phyloP scores from a whole-genome alignment of 1,140 invertebrate genomes.

The Ooceraea biroi region DNA sequence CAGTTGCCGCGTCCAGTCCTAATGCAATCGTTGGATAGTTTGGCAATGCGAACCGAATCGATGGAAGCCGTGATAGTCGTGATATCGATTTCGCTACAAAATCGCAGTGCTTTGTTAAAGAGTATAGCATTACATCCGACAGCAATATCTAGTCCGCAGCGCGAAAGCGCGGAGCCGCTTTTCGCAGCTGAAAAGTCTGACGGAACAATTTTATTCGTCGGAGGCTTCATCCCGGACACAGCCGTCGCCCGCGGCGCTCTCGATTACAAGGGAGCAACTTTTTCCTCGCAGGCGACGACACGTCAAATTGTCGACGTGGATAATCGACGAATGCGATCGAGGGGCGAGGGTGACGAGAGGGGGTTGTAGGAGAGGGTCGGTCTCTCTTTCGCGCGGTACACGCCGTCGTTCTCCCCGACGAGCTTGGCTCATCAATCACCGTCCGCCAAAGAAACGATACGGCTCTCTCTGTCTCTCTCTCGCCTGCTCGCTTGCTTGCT shows the following conservation, averaged over 20 bases:
- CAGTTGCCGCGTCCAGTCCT: not conserved
- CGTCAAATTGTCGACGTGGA: conserved; percentile 70
- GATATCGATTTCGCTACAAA: no score
- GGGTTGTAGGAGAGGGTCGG: no score
- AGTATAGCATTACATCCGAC: no score
- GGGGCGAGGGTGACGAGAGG: no score
- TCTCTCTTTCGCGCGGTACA: conserved; percentile 50
- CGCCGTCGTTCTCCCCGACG: conserved; percentile 37
- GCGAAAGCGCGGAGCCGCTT: no score
- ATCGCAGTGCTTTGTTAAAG: no score
- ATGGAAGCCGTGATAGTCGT: no score
- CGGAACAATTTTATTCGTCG: conserved; percentile 52
- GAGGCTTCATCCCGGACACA: conserved; percentile 19
- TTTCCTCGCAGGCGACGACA: conserved; percentile 65
- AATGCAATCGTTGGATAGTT: no score
- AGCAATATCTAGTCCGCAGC: no score
- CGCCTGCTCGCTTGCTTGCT: not conserved
- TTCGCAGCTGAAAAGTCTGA: conserved; percentile 1
- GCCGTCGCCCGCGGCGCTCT: conserved; percentile 26
- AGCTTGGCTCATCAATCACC: conserved; percentile 69
- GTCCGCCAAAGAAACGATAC: conserved; percentile 68
- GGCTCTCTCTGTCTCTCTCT: not conserved
- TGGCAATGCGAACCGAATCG: no score
- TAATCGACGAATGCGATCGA: conserved; percentile 71
- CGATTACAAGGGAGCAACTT: conserved; percentile 64